Evolutionary conservation across 2,113 vertebrate species (phyloP).

Genomic region (Odocoileus hemionus): DNA sequence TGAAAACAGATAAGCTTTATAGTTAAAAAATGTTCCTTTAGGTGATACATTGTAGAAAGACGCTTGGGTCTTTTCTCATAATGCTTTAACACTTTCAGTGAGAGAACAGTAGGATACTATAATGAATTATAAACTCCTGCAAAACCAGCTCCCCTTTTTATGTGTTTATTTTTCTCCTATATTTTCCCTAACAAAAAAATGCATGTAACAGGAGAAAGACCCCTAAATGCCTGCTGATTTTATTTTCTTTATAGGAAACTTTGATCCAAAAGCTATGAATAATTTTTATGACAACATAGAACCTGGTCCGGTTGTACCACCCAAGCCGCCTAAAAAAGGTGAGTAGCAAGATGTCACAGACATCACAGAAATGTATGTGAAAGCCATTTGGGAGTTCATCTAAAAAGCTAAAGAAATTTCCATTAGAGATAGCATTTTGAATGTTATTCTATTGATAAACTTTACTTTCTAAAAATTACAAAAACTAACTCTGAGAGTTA

Average conservation of each 20-base stretch:
- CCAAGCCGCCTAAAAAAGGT: slow-evolving; percentile 95
- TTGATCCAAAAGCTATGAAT: slow-evolving; percentile 94
- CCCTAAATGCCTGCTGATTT: slow-evolving; percentile 55
- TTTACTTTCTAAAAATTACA: not conserved
- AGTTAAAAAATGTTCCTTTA: slow-evolving; percentile 24
- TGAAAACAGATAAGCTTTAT: not conserved
- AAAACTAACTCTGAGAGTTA: not conserved
- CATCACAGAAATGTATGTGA: not conserved
- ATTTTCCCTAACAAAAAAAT: slow-evolving; percentile 23
- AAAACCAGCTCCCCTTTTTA: slow-evolving; percentile 18
- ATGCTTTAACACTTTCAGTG: not conserved
- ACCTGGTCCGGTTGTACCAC: slow-evolving; percentile 93
- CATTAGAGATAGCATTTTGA: not conserved
- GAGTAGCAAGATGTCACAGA: slow-evolving; percentile 61
- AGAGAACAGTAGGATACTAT: not conserved
- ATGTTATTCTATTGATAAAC: not conserved
- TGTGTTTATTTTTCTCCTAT: not conserved
- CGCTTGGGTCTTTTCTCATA: not conserved
- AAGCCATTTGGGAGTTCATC: not conserved
- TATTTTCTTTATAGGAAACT: slow-evolving; percentile 87
- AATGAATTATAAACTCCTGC: slow-evolving; percentile 35
- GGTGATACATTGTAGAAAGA: not conserved
- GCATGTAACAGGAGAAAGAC: not conserved
- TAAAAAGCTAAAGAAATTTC: slow-evolving; percentile 11
- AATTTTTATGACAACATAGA: slow-evolving; percentile 98